phyloP scores from a whole-genome alignment of 2,797 vertebrate species.

The Acrossocheilus fasciatus region DNA sequence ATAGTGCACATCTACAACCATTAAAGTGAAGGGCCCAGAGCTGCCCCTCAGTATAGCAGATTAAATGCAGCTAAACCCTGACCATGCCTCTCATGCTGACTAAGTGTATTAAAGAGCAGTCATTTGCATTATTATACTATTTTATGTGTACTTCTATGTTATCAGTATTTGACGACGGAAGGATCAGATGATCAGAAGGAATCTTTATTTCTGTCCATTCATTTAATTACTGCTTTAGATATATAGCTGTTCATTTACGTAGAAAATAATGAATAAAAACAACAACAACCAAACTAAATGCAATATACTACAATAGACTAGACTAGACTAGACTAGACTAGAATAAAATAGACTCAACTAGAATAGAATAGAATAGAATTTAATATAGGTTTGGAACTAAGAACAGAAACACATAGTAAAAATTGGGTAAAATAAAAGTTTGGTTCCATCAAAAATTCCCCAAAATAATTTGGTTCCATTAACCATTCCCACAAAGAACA shows the following conservation, averaged over 20 bases:
- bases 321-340: background rate
- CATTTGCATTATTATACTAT: background rate
- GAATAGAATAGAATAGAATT: too few species aligned
- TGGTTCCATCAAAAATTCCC: background rate
- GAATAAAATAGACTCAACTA: background rate
- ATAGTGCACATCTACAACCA: constrained; percentile 34
- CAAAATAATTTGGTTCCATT: background rate
- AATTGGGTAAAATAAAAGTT: background rate
- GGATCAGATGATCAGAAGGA: background rate
- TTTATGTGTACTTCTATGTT: background rate
- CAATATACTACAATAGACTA: background rate
- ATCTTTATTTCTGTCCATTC: background rate
- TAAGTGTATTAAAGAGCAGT: background rate
- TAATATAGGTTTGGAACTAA: background rate
- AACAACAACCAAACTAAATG: background rate
- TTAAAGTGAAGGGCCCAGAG: constrained; percentile 23
- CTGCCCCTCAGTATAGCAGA: constrained; percentile 6
- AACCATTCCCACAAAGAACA: background rate
- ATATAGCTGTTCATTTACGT: background rate
- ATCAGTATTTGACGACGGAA: background rate
- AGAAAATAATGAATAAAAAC: background rate
- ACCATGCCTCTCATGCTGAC: background rate
- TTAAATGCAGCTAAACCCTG: constrained; percentile 20
- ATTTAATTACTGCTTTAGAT: background rate
- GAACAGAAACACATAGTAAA: background rate